Conservation (phyloP, 2,797 vertebrate species). For the Pangasius macronema region DNA sequence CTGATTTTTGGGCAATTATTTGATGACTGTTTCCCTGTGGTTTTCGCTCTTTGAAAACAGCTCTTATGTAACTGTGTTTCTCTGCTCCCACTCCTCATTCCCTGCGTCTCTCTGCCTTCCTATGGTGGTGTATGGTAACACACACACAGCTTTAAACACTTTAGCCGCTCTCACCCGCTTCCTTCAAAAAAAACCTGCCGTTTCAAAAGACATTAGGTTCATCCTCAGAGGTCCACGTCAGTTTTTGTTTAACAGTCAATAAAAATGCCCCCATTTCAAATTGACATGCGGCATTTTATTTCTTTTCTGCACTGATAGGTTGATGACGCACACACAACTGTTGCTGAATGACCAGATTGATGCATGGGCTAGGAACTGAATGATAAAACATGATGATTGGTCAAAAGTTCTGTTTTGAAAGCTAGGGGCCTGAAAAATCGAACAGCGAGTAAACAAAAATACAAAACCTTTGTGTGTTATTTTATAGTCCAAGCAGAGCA, state of each 20-base stretch:
- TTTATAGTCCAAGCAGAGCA: not conserved
- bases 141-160: conserved; percentile 11
- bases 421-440: not conserved
- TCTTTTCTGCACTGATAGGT: not conserved
- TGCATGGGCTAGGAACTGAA: not conserved
- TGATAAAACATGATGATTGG: not conserved
- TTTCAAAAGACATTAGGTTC: not conserved
- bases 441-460: not conserved
- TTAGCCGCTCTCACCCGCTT: not conserved
- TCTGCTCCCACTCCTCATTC: conserved; percentile 2
- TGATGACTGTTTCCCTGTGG: no score
- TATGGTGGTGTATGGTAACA: not conserved
- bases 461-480: not conserved
- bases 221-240: not conserved
- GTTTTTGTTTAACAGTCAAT: not conserved
- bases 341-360: not conserved
- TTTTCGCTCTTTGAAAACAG: conserved; percentile 2
- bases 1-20: not conserved
- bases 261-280: not conserved
- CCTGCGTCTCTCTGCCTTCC: not conserved
- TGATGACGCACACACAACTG: not conserved
- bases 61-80: conserved; percentile 8
- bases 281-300: not conserved
- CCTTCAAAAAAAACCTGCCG: not conserved
- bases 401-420: not conserved